Base-by-base conservation (phyloP, 2,888 invertebrate species). In the Cataglyphis altisquamis region DNA sequence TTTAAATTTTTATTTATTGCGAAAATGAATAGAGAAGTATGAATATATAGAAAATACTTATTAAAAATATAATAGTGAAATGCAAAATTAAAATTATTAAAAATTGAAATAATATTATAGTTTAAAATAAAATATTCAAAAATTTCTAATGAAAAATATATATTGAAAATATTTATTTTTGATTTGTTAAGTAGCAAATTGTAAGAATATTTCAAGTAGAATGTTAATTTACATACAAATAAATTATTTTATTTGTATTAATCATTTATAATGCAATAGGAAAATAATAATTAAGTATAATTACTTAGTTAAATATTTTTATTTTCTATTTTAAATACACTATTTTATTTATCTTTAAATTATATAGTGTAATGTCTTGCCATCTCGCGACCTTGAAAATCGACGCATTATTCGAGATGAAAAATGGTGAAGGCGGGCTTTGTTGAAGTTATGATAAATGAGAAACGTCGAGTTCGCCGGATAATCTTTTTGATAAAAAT, bases 331-430 rank as follows among this genome's bases (percentile, higher is more conserved):
- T 39, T 5, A 39, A 45, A 45, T 45, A 12, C 3, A 15, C 4
- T 52, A 52, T n/a, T 52, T 52, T n/a, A n/a, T 52, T 52, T n/a
- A 52, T 8, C 48, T 52, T 8, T 6, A 18, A 48, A 48, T 18
- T 52, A 52, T 52, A 52, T 52, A 64, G 75, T 29, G 67, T 41
- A 67, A 78, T 52, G 32, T 10, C 45, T 68, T 45, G 21, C n/a
- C n/a, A n/a, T n/a, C 21, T 57, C 25, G 68, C 21, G 78, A 78
- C 78, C 78, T 78, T 78, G 68, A 60, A 78, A 68, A 78, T 25
- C 68, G 60, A 78, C 62, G 78, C 70, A 78, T 78, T 78, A 78
- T 78, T 78, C 70, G 78, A 78, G 70, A 68, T 78, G 78, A 78
- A 68, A 78, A 78, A 78, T 78, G 68, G 60, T 32, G 45, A 78